These are phyloP conservation scores for Phyto melanocephala DNA, from an alignment of 2,888 invertebrate genomes.

Conservation along the genomic window DNA sequence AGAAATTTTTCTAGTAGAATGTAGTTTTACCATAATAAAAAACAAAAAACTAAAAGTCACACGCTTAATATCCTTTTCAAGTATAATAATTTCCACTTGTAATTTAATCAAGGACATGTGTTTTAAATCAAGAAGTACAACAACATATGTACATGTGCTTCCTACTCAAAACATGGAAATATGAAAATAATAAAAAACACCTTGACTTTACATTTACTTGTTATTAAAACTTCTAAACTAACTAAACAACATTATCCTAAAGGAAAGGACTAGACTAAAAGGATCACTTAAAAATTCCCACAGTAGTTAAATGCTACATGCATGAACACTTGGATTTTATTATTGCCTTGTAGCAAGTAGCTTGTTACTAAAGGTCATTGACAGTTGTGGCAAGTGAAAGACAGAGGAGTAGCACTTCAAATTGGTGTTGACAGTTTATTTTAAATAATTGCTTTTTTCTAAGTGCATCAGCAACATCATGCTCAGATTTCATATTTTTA, in stretches of 20 bases:
- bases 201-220: constrained; percentile 33
- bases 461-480: constrained; percentile 48
- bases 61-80: constrained; percentile 5
- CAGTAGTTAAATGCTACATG: constrained; percentile 47
- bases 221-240: constrained; percentile 13
- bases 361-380: background rate
- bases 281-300: constrained; percentile 59
- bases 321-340: background rate
- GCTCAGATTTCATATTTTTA: constrained; percentile 37
- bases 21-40: no score
- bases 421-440: constrained; percentile 76
- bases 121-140: constrained; percentile 46
- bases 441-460: constrained; percentile 72
- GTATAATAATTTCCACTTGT: constrained; percentile 1
- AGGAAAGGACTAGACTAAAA: constrained; percentile 28
- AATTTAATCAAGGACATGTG: constrained; percentile 56
- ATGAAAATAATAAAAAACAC: constrained; percentile 54
- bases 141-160: background rate
- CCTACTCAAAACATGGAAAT: background rate
- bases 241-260: background rate
- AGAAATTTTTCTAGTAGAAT: background rate
- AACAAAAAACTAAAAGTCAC: background rate
- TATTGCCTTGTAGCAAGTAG: constrained; percentile 2
- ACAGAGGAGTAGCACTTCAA: constrained; percentile 71
- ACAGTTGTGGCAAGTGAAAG: constrained; percentile 35